Percentiles rank a stretch among this genome's conserved stretches.
Evolutionary conservation across 1,140 invertebrate species (phyloP).

Genomic region (Drosophila lowei): DNA sequence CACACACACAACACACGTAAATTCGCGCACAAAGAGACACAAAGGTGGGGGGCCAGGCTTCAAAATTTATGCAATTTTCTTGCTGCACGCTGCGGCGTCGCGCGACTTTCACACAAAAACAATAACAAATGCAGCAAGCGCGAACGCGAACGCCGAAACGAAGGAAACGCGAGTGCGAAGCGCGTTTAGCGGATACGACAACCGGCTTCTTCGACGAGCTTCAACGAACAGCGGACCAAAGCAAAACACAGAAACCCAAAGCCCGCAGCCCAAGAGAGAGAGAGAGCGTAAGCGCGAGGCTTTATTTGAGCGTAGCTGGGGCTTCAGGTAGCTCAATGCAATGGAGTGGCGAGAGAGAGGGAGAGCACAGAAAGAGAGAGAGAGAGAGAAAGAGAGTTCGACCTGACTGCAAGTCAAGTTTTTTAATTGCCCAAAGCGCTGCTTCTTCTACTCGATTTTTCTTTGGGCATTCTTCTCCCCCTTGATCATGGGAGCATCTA

Average conservation of each 20-base stretch:
- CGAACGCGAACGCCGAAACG: neutral
- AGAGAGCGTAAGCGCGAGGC: neutral
- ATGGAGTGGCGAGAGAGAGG: no score
- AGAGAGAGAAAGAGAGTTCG: neutral
- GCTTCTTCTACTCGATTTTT: slow-evolving; percentile 62
- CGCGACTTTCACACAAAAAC: slow-evolving; percentile 72
- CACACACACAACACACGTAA: slow-evolving; percentile 27
- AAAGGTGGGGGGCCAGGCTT: slow-evolving; percentile 14
- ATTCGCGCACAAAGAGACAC: slow-evolving; percentile 20
- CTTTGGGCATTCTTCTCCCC: slow-evolving; percentile 39
- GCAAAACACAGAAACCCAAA: slow-evolving; percentile 38
- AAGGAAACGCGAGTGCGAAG: slow-evolving; percentile 4
- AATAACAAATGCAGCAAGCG: slow-evolving; percentile 61
- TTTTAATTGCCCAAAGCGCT: slow-evolving; percentile 61
- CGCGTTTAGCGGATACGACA: slow-evolving; percentile 15
- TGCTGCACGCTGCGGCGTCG: slow-evolving; percentile 15
- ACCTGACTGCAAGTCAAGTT: slow-evolving; percentile 49
- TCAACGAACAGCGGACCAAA: slow-evolving; percentile 58
- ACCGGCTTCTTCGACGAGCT: slow-evolving; percentile 67
- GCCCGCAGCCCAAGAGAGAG: slow-evolving; percentile 22
- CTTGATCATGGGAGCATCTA: slow-evolving; percentile 56
- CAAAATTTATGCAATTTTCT: slow-evolving; percentile 70
- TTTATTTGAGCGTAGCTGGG: no score
- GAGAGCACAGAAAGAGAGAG: neutral
- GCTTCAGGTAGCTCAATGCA: no score